These are phyloP conservation scores for Acridotheres tristis DNA, from an alignment of 2,797 vertebrate genomes.

Conservation along the genomic window DNA sequence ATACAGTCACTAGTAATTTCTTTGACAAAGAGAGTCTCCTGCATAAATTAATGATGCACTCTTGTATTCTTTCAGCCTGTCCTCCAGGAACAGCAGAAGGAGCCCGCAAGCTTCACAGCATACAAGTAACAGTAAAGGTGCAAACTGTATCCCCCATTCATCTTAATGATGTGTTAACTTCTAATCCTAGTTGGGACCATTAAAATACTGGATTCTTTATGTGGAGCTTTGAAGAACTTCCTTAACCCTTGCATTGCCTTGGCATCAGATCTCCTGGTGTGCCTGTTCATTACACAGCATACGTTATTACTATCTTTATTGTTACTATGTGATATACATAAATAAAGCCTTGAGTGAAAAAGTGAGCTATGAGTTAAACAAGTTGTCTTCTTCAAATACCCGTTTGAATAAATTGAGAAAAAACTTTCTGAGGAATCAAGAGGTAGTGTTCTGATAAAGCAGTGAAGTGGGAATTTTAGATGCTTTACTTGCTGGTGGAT, in stretches of 20 bases:
- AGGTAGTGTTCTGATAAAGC: neutral
- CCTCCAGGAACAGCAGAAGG: conserved; percentile 1
- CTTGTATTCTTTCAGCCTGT: neutral
- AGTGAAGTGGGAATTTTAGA: neutral
- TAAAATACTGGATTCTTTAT: conserved; percentile 8
- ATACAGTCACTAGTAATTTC: neutral
- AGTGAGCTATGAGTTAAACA: neutral
- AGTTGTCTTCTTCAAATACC: neutral
- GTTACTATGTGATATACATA: neutral
- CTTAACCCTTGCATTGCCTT: conserved; percentile 34
- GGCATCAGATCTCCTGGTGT: neutral
- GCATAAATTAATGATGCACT: conserved; percentile 9
- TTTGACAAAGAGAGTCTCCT: neutral
- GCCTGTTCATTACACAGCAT: neutral
- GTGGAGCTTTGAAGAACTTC: neutral
- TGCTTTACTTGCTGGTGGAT: neutral
- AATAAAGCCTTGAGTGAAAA: neutral
- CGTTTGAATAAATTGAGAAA: neutral
- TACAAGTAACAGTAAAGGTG: conserved; percentile 31
- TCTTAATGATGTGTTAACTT: conserved; percentile 65
- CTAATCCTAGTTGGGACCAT: conserved; percentile 48
- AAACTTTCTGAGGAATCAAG: neutral
- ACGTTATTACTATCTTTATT: neutral
- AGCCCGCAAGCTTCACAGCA: neutral
- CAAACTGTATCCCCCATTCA: conserved; percentile 41